A percentile compares a stretch with the other conserved stretches of the same genome.
These are phyloP conservation scores for Moxostoma hubbsi DNA, from an alignment of 2,797 vertebrate species.

Conservation along the genomic window DNA sequence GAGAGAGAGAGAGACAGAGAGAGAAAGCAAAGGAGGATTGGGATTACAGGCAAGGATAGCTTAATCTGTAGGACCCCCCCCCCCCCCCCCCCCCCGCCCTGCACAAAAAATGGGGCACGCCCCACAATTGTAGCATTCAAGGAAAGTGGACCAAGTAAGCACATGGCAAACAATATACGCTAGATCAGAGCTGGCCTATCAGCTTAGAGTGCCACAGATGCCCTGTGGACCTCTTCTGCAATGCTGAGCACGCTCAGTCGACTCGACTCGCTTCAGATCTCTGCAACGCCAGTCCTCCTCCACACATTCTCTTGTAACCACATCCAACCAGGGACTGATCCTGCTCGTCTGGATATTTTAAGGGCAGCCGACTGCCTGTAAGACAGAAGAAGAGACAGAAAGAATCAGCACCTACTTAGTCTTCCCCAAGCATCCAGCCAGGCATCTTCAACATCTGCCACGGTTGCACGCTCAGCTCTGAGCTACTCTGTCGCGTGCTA, in stretches of 20 bases:
- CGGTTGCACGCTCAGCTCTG: conserved; percentile 51
- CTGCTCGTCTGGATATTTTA: conserved; percentile 31
- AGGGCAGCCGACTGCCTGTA: conserved; percentile 4
- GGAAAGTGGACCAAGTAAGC: conserved; percentile 72
- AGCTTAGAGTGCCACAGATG: conserved; percentile 72
- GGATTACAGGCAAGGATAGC: conserved; percentile 76
- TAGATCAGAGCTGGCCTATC: conserved; percentile 76
- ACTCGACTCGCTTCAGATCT: conserved; percentile 74
- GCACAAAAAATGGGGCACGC: conserved; percentile 66
- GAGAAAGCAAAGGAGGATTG: conserved; percentile 50
- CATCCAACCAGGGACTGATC: conserved; percentile 40
- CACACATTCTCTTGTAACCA: conserved; percentile 33
- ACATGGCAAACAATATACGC: conserved; percentile 72
- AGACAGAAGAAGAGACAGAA: conserved; percentile 23
- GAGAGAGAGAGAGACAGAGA: conserved; percentile 59
- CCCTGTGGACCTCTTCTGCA: conserved; percentile 74
- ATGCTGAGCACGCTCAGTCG: conserved; percentile 72
- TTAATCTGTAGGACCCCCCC: conserved; percentile 67
- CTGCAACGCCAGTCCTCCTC: conserved; percentile 34
- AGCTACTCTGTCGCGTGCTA: conserved; percentile 42
- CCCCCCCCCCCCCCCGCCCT: background rate
- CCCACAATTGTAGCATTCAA: conserved; percentile 71
- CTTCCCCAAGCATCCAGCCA: conserved; percentile 12
- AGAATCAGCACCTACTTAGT: conserved; percentile 22
- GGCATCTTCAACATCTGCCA: conserved; percentile 61